A percentile compares a stretch with the other conserved stretches of the same genome.
Conservation (phyloP, 1,140 invertebrate species). For the Anoplolepis gracilipes region DNA sequence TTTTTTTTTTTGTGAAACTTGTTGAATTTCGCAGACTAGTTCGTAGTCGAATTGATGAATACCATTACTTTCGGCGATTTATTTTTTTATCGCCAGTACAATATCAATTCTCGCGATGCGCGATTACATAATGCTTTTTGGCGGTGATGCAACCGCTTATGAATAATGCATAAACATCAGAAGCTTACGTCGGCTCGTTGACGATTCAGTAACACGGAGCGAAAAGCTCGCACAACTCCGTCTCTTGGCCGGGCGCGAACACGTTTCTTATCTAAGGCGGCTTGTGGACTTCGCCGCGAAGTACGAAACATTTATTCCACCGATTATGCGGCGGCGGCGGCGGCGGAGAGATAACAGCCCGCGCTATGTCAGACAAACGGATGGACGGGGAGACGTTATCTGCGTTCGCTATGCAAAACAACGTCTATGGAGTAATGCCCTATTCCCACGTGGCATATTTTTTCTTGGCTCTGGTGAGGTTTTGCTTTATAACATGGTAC, state of each 20-base stretch:
- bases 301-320: constrained; percentile 50
- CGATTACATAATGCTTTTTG: constrained; percentile 35
- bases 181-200: constrained; percentile 35
- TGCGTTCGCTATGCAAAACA: constrained; percentile 23
- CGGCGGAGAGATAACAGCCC: constrained; percentile 34
- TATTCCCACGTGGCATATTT: constrained; percentile 10
- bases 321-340: constrained; percentile 28
- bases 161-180: constrained; percentile 48
- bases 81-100: not conserved
- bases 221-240: constrained; percentile 18
- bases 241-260: not conserved
- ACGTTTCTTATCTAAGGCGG: constrained; percentile 29
- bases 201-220: constrained; percentile 32
- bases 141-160: constrained; percentile 20
- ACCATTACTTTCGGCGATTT: not conserved
- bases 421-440: constrained; percentile 1
- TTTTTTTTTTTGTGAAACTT: too few species aligned
- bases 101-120: constrained; percentile 33
- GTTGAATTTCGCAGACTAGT: not conserved
- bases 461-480: not conserved
- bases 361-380: constrained; percentile 12
- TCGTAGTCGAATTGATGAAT: not conserved
- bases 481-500: not conserved
- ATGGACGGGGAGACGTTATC: constrained; percentile 34
- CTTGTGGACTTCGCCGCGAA: constrained; percentile 4